Percentiles rank a stretch among this genome's conserved stretches.
Evolutionary conservation across 2,888 invertebrate species (phyloP).

Genomic region (Acanthosepion lycidas): DNA sequence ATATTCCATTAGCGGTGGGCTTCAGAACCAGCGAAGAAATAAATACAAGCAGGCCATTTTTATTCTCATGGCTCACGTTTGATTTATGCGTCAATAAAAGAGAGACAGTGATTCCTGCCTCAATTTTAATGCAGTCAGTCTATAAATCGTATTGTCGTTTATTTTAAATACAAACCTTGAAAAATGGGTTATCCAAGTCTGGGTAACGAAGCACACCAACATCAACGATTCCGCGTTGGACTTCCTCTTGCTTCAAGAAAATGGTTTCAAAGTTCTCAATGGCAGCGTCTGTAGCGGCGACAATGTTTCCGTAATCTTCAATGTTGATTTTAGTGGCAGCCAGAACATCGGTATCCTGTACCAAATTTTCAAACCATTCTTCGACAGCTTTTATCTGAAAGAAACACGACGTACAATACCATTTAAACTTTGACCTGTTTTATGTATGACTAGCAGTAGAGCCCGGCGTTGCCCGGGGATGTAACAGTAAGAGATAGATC

Average conservation of each 20-base stretch:
- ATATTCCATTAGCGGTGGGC: too few species aligned
- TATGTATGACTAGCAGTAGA: too few species aligned
- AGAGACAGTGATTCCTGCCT: too few species aligned
- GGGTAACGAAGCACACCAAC: constrained; percentile 33
- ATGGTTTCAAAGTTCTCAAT: constrained; percentile 36
- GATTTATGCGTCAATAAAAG: too few species aligned
- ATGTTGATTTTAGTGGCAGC: constrained; percentile 38
- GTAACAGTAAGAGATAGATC: too few species aligned
- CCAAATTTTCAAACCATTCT: background rate
- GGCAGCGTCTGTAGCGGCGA: constrained; percentile 22
- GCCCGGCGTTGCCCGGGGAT: too few species aligned
- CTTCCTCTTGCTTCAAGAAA: constrained; percentile 16
- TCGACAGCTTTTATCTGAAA: background rate
- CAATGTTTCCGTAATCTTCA: constrained; percentile 8
- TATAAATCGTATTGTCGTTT: too few species aligned
- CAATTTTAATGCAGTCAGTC: too few species aligned
- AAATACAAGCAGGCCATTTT: too few species aligned
- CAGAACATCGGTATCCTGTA: background rate
- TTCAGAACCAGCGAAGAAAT: too few species aligned
- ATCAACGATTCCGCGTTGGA: constrained; percentile 33
- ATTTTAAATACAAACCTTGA: background rate
- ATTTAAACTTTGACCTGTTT: too few species aligned
- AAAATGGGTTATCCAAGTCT: constrained; percentile 18
- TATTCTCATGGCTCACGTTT: too few species aligned
- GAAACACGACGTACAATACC: background rate